A percentile compares a stretch with the other conserved stretches of the same genome.
These are phyloP conservation scores for Folsomia manolachei DNA, from an alignment of 2,888 invertebrate genomes.

Conservation along the genomic window DNA sequence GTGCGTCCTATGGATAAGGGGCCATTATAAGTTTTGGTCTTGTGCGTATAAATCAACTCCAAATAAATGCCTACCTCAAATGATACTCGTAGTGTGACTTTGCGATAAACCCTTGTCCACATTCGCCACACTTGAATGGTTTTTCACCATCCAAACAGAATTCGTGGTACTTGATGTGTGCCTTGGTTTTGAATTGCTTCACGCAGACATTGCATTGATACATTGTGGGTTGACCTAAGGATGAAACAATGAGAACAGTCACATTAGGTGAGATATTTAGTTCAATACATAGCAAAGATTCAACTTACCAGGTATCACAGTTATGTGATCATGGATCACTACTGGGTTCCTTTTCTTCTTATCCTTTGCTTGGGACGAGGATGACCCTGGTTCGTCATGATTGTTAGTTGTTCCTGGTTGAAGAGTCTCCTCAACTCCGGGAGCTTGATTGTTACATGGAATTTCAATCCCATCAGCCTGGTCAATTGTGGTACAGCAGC, in stretches of 20 bases:
- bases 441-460: too few relatives aligned
- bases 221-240: constrained; percentile 50
- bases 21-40: neutral
- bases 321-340: constrained; percentile 2
- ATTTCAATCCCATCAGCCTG: too few relatives aligned
- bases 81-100: constrained; percentile 72
- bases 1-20: too few relatives aligned
- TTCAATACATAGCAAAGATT: too few relatives aligned
- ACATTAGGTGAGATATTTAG: too few relatives aligned
- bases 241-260: too few relatives aligned
- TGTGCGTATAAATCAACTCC: neutral
- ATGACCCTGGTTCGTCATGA: too few relatives aligned
- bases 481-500: too few relatives aligned
- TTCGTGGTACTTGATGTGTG: constrained; percentile 44
- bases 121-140: constrained; percentile 58
- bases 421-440: too few relatives aligned
- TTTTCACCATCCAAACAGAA: constrained; percentile 50
- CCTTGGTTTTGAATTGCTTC: constrained; percentile 65
- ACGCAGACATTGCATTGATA: constrained; percentile 67
- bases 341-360: neutral
- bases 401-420: too few relatives aligned
- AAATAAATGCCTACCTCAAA: constrained; percentile 54
- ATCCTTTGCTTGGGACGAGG: neutral
- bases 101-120: constrained; percentile 64
- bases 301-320: constrained; percentile 3